Conservation (phyloP, 2,888 invertebrate genomes). For the Phengaris arion region DNA sequence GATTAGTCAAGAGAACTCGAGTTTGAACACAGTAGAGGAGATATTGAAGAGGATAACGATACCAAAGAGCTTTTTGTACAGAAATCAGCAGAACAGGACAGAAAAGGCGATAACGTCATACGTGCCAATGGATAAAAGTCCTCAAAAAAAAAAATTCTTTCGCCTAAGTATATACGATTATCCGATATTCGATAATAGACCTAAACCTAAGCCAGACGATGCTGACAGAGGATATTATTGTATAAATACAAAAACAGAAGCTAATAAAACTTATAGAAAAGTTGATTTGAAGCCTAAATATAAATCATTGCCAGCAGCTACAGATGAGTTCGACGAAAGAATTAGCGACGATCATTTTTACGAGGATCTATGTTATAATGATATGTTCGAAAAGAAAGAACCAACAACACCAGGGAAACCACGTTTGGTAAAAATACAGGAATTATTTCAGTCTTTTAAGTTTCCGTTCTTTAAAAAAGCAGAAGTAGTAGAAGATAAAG, state of each 20-base stretch:
- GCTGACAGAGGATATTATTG: slow-evolving; percentile 69
- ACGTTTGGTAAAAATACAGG: slow-evolving; percentile 65
- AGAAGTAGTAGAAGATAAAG: slow-evolving; percentile 43
- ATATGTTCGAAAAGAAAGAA: slow-evolving; percentile 46
- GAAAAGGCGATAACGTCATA: slow-evolving; percentile 60
- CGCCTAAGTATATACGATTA: slow-evolving; percentile 69
- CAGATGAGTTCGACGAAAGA: slow-evolving; percentile 56
- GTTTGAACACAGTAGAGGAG: slow-evolving; percentile 59
- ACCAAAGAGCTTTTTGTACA: slow-evolving; percentile 71
- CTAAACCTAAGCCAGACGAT: slow-evolving; percentile 56
- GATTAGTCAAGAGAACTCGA: slow-evolving; percentile 42
- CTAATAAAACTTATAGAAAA: slow-evolving; percentile 53
- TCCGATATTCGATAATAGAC: slow-evolving; percentile 61
- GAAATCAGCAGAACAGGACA: slow-evolving; percentile 54
- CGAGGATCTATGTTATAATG: slow-evolving; percentile 68
- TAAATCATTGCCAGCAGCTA: slow-evolving; percentile 55
- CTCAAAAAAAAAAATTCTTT: slow-evolving; percentile 56
- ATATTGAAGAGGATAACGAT: slow-evolving; percentile 63
- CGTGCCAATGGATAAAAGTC: slow-evolving; percentile 64
- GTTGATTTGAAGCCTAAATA: slow-evolving; percentile 59
- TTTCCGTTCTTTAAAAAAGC: slow-evolving; percentile 63
- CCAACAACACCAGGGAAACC: slow-evolving; percentile 48
- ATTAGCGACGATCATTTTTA: slow-evolving; percentile 67
- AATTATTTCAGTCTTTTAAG: slow-evolving; percentile 63
- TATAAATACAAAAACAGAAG: slow-evolving; percentile 58